A percentile compares a stretch with the other conserved stretches of the same genome.
Evolutionary conservation across 92 coral and sea anemone species (phyloP).

Genomic region (Heliopora coerulea): DNA sequence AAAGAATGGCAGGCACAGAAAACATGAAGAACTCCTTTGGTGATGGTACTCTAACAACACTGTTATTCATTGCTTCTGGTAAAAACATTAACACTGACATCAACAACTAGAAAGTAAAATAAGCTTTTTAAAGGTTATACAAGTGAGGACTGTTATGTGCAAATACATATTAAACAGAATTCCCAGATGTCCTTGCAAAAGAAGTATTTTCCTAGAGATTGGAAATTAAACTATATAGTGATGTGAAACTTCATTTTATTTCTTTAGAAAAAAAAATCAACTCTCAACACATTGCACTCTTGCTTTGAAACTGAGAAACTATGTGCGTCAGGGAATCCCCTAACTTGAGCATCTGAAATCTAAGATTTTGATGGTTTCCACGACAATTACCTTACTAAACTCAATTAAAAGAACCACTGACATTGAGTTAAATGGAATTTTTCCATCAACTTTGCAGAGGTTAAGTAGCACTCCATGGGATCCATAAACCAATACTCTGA

Average conservation of each 20-base stretch:
- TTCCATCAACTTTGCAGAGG: slow-evolving; percentile 78
- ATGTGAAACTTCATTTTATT: no score
- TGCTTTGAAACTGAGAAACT: no score
- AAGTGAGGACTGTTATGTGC: no score
- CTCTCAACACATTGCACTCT: no score
- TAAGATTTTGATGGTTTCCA: background rate
- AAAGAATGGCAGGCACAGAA: slow-evolving; percentile 75
- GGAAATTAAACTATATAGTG: no score
- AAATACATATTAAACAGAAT: no score
- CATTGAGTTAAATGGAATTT: slow-evolving; percentile 83
- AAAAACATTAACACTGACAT: slow-evolving; percentile 67
- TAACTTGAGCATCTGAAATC: no score
- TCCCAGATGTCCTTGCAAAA: no score
- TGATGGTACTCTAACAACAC: slow-evolving; percentile 21
- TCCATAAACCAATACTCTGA: slow-evolving; percentile 78
- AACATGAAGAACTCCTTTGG: slow-evolving; percentile 61
- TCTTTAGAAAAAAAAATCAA: no score
- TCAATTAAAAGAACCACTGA: slow-evolving; percentile 84
- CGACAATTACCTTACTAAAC: slow-evolving; percentile 61
- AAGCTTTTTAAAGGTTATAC: no score
- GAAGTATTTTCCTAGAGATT: no score
- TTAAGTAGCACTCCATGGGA: slow-evolving; percentile 80
- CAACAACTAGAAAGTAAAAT: slow-evolving; percentile 55
- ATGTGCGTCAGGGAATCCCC: no score
- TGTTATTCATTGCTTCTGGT: slow-evolving; percentile 57